Conservation (phyloP, 2,113 vertebrate species). For the Rhea americana region DNA sequence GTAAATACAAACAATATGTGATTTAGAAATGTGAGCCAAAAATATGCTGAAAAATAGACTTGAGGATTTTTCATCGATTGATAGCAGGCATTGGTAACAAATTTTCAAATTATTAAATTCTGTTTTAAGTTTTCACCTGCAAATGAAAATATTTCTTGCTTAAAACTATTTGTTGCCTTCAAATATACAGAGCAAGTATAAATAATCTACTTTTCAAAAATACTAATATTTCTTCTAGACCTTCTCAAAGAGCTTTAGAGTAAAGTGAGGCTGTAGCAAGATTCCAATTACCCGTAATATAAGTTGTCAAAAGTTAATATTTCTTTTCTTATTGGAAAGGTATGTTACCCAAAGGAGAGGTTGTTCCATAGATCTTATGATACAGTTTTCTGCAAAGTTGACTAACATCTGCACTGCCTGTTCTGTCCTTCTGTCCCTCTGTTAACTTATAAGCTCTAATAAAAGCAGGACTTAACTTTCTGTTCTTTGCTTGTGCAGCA, state of each 20-base stretch:
- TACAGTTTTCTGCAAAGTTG: neutral
- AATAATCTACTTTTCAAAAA: neutral
- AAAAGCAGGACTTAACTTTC: neutral
- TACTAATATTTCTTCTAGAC: neutral
- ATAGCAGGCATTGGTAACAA: slow-evolving; percentile 8
- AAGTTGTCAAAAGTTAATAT: neutral
- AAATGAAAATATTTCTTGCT: neutral
- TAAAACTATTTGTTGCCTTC: neutral
- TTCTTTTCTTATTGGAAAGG: neutral
- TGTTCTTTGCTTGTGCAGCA: neutral
- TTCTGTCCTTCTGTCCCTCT: neutral
- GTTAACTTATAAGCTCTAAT: neutral
- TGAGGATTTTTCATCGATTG: slow-evolving; percentile 46
- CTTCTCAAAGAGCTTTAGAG: neutral
- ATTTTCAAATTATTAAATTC: slow-evolving; percentile 16
- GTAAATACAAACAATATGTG: slow-evolving; percentile 69
- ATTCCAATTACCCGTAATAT: neutral
- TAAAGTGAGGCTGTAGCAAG: fast-evolving
- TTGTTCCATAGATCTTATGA: fast-evolving
- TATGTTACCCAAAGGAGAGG: neutral
- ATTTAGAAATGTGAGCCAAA: slow-evolving; percentile 50
- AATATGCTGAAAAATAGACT: slow-evolving; percentile 46
- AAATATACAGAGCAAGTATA: neutral
- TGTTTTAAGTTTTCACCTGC: slow-evolving; percentile 17
- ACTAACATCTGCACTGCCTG: neutral